Evolutionary conservation across 2,888 invertebrate genomes (phyloP).

Genomic region (Lottia gigantea): DNA sequence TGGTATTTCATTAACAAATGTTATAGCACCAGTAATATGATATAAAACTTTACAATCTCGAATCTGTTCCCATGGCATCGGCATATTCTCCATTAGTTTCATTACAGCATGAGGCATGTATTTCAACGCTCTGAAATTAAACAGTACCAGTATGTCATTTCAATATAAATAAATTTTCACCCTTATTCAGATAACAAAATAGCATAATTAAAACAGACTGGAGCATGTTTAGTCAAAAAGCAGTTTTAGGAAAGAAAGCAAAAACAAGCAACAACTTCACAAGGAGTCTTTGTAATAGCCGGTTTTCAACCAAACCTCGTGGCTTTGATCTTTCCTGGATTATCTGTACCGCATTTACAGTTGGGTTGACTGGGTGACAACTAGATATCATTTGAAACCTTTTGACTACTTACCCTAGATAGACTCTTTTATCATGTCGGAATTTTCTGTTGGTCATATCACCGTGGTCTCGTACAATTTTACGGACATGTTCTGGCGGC

Average conservation of each 20-base stretch:
- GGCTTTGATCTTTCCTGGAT: too few relatives aligned
- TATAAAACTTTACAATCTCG: slow-evolving; percentile 95
- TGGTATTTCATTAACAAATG: slow-evolving; percentile 99
- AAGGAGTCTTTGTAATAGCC: too few relatives aligned
- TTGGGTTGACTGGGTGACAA: too few relatives aligned
- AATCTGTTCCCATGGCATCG: slow-evolving; percentile 99
- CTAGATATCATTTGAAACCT: too few relatives aligned
- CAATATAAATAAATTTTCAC: too few relatives aligned
- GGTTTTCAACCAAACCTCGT: too few relatives aligned
- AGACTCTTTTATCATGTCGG: slow-evolving; percentile 97
- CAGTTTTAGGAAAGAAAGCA: too few relatives aligned
- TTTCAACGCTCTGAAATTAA: slow-evolving; percentile 83
- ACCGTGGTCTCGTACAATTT: slow-evolving; percentile 98
- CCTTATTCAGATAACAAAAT: too few relatives aligned
- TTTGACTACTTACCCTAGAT: slow-evolving; percentile 80
- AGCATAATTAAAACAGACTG: too few relatives aligned
- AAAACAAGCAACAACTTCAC: too few relatives aligned
- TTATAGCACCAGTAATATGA: slow-evolving; percentile 99
- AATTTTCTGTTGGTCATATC: slow-evolving; percentile 99
- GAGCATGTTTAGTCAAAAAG: too few relatives aligned
- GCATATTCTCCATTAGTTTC: slow-evolving; percentile 99
- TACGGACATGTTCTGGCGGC: slow-evolving; percentile 99
- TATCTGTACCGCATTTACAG: too few relatives aligned
- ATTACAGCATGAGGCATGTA: slow-evolving; percentile 99
- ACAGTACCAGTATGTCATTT: not conserved